Conservation (phyloP, 2,888 invertebrate genomes). For the Muscina levida region DNA sequence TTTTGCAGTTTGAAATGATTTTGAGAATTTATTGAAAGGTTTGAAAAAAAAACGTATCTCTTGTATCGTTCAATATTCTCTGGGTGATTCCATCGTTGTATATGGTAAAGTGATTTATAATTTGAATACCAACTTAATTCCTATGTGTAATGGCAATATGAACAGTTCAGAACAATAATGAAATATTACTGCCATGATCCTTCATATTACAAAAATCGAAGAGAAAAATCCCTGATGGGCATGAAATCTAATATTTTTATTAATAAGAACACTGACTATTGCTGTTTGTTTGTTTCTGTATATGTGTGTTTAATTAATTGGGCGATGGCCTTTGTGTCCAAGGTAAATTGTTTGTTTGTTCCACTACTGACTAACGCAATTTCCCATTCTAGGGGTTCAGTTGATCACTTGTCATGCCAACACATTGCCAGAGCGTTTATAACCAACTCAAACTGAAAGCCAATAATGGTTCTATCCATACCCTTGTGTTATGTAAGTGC, state of each 20-base stretch:
- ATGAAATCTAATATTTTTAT: too few species aligned
- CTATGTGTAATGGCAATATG: background rate
- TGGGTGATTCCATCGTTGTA: conserved; percentile 41
- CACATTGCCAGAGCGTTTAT: conserved; percentile 54
- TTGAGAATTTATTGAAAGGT: conserved; percentile 29
- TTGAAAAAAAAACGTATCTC: conserved; percentile 53
- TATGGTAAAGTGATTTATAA: conserved; percentile 22
- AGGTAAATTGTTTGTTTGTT: conserved; percentile 64
- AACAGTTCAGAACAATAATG: conserved; percentile 24
- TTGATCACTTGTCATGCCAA: conserved; percentile 60
- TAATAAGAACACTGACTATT: too few species aligned
- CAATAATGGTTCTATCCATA: conserved; percentile 36
- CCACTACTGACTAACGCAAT: conserved; percentile 63
- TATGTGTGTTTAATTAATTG: background rate
- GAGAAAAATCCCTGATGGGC: conserved; percentile 9
- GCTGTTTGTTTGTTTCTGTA: too few species aligned
- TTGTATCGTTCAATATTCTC: conserved; percentile 30
- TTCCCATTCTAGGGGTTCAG: conserved; percentile 69
- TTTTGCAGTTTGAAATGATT: conserved; percentile 61
- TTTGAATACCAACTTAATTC: background rate
- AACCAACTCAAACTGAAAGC: conserved; percentile 40
- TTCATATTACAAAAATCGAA: conserved; percentile 16
- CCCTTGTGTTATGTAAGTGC: conserved; percentile 52
- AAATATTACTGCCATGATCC: background rate
- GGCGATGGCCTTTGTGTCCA: conserved; percentile 31